These are phyloP conservation scores for Lepus oiostolus DNA, from an alignment of 2,797 vertebrate genomes.

Conservation along the genomic window DNA sequence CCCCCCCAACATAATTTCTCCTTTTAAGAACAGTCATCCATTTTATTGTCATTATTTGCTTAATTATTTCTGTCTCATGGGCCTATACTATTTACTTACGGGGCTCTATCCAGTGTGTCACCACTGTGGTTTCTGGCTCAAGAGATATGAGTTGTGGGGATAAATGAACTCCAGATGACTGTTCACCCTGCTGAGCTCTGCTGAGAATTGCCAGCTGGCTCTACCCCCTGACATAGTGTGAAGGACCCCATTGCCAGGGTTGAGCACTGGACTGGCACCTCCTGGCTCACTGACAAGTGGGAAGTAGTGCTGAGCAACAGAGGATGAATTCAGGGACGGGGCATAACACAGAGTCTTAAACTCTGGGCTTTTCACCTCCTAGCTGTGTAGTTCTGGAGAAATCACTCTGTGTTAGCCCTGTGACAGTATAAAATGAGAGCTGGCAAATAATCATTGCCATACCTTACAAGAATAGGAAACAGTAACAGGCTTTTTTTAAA, in stretches of 20 bases:
- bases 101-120: slow-evolving; percentile 15
- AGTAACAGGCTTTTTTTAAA: neutral
- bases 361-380: neutral
- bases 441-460: neutral
- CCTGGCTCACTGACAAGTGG: slow-evolving; percentile 3
- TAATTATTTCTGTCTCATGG: neutral
- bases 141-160: slow-evolving; percentile 44
- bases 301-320: neutral
- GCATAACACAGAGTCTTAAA: neutral
- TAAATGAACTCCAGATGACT: neutral
- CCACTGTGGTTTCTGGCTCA: neutral
- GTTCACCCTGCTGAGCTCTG: neutral
- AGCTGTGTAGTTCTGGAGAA: neutral
- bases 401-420: neutral
- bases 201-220: neutral
- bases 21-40: neutral
- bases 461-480: neutral
- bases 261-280: neutral
- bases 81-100: neutral
- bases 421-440: neutral
- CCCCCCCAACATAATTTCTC: neutral
- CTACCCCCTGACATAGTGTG: neutral
- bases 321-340: neutral
- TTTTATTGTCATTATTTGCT: slow-evolving; percentile 46
- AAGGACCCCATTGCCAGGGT: neutral